These are phyloP conservation scores for Hydrolagus affinis DNA, from an alignment of 2,113 vertebrate genomes.

Conservation along the genomic window DNA sequence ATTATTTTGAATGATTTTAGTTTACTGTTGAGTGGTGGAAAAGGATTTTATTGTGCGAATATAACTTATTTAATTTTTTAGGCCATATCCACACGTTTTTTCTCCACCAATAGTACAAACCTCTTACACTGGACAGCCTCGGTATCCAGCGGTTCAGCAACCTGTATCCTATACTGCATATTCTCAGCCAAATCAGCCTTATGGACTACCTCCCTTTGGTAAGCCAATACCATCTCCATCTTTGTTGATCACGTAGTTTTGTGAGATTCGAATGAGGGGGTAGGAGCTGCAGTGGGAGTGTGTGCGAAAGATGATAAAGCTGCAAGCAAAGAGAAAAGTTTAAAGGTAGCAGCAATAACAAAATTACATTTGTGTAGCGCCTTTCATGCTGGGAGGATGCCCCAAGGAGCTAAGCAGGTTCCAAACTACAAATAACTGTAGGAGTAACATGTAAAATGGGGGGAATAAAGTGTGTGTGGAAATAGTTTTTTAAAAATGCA, in stretches of 20 bases:
- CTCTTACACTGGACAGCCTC: constrained; percentile 71
- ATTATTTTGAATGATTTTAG: background rate
- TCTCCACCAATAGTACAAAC: constrained; percentile 69
- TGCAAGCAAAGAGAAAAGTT: too few species aligned
- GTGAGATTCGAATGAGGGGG: constrained; percentile 38
- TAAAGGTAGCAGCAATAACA: too few species aligned
- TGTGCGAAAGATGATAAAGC: too few species aligned
- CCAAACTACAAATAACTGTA: constrained; percentile 36
- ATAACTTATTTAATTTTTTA: constrained; percentile 35
- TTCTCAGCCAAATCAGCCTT: constrained; percentile 81
- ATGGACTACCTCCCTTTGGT: constrained; percentile 96
- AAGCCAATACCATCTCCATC: constrained; percentile 49
- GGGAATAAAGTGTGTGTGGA: constrained; percentile 37
- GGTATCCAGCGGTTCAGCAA: constrained; percentile 76
- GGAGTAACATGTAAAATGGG: constrained; percentile 35
- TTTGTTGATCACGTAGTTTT: constrained; percentile 40
- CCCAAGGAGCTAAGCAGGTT: too few species aligned
- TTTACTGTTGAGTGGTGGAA: background rate
- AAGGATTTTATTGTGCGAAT: background rate
- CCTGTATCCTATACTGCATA: constrained; percentile 80
- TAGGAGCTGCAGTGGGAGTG: constrained; percentile 37
- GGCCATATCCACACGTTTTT: constrained; percentile 66
- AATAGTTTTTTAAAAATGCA: too few species aligned
- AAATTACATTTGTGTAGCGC: too few species aligned
- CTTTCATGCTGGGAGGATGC: too few species aligned